Evolutionary conservation across 2,888 invertebrate genomes (phyloP), one percentile per base, ranked within the genome.

Genomic region (Volucella zonaria): DNA sequence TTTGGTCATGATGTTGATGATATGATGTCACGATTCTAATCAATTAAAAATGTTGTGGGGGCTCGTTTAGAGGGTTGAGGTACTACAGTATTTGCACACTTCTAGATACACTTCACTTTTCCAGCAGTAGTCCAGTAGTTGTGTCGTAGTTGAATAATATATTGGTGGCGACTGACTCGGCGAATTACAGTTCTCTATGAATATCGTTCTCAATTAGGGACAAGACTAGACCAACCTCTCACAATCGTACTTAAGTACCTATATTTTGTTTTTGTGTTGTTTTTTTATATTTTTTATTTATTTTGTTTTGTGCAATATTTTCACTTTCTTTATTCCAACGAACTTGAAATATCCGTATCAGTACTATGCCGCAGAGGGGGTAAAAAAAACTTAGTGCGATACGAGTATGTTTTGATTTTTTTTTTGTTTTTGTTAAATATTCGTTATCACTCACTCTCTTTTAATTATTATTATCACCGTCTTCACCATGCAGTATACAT

Each of bases 1-100:
- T 90, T 92, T 92, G 79, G 92, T 92, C 92, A 92, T 92, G 87
- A 88, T 91, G 87, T 15, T 58, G 66, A 47, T 56, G 51, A 64
- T 77, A 66, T 73, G 81, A 77, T 85, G 80, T 83, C 80, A 75
- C 80, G 61, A 45, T 56, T 14, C 74, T 51, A 68, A 61, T 66
- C 61, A 56, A 14, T 62, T 62, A 14, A 74, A 42, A 56, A 31
- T 15, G 40, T 18, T 31, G 6, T 31, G 31, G 31, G 31, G 31
- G 59, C 12, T 40, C 61, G 14, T 6, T 40, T n/a, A 18, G 15
- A 23, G 42, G 42, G 45, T 49, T n/a, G 49, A 14, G 9, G 9
- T 49, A 31, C 31, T 31, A 31, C 31, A 31, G 31, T 8, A 14
- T 15, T 15, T 45, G 38, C 12, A 23, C 31, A 14, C 54, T 45